Evolutionary conservation across 2,888 invertebrate species (phyloP), one percentile per base, ranked within the genome.

Genomic region (Macrophya alboannulata): DNA sequence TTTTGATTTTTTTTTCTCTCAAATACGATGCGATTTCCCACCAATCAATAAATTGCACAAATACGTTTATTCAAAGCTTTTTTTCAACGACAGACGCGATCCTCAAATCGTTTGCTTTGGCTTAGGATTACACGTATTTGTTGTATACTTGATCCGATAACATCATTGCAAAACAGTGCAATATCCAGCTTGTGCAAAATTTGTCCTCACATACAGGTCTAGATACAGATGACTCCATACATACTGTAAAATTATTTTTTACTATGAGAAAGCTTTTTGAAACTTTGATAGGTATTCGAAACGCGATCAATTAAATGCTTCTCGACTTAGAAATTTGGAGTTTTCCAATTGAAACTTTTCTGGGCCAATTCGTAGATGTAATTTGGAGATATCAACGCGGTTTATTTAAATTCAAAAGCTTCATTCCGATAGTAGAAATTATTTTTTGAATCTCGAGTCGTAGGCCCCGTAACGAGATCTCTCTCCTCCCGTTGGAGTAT

Each of bases 401-500:
- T 55, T 55, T 55, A n/a, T n/a, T n/a, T n/a, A 55, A 55, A 55
- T n/a, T n/a, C n/a, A n/a, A n/a, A n/a, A n/a, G 55, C n/a, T n/a
- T 55, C 8, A 6, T 55, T 55, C n/a, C 55, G 1, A n/a, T 8
- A 6, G 0, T n/a, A 55, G 5, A 31, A 68, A 68, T 68, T 21
- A 31, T 1, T 21, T 17, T 15, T 21, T 25, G 68, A 37, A 12
- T 31, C 8, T 37, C 17, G n/a, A n/a, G 17, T 12, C 62, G 10
- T 62, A 25, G 62, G 45, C 17, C 9, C 9, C 76, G 25, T 76
- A 76, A 76, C 76, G 21, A 76, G 76, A 76, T 76, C 76, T 25
- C 45, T 10, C 9, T 4, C 71, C 21, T 4, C 71, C 21, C 21
- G 48, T 25, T 76, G 15, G 48, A n/a, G 79, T 55, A 55, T 79